Conservation (phyloP, 2,113 vertebrate genomes). For the Phyllostomus hastatus region DNA sequence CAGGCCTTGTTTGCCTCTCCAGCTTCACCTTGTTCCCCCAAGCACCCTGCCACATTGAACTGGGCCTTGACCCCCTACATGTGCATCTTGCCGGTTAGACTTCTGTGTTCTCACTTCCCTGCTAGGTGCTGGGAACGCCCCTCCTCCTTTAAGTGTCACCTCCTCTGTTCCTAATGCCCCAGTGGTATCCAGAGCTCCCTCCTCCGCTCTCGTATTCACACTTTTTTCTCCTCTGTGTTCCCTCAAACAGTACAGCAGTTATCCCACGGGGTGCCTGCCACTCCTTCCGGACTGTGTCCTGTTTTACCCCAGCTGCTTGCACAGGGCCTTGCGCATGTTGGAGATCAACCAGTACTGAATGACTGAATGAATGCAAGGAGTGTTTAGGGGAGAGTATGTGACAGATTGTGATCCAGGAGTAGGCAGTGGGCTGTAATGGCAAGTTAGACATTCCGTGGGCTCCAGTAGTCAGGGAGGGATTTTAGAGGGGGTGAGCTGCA, state of each 20-base stretch:
- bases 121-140: neutral
- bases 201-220: neutral
- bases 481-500: neutral
- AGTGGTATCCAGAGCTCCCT: neutral
- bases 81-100: neutral
- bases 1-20: neutral
- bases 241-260: neutral
- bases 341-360: neutral
- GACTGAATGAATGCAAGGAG: neutral
- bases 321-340: neutral
- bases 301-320: neutral
- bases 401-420: neutral
- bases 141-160: neutral
- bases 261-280: neutral
- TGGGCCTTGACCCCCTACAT: neutral
- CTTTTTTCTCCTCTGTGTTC: neutral
- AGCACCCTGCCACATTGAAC: neutral
- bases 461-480: neutral
- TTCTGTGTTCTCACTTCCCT: slow-evolving; percentile 5
- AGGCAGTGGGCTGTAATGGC: neutral
- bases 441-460: neutral
- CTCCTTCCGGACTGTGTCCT: neutral
- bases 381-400: neutral
- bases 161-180: neutral
- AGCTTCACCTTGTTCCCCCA: neutral